Base-by-base conservation (phyloP, 2,888 invertebrate species). In the Noctua fimbriata region DNA sequence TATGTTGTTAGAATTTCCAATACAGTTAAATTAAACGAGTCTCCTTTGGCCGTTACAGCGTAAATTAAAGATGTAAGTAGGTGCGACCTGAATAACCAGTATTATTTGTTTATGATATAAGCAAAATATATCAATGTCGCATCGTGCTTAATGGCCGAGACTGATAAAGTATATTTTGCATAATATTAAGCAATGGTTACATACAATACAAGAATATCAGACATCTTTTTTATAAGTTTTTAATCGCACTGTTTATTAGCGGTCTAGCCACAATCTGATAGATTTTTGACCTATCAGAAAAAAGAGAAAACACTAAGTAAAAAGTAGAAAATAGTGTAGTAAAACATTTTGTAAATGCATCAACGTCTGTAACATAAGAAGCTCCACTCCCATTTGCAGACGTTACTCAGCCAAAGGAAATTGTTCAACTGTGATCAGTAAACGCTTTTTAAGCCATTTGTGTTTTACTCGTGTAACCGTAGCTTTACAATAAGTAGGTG, bases 81-180 rank as follows among this genome's bases (percentile, higher is more conserved):
- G 32, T 65, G 44, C 71, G 83, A 77, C 84, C 84, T 76, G 79
- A 85, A 79, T 55, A 74, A 18, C 49, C 60, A 69, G 66, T 73
- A 70, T 78, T 82, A 82, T 78, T 86, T 76, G 79, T 86, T 78
- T 79, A 74, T 74, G 72, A 79, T 77, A 69, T 76, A 79, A 83
- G 79, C 87, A 83, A 79, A 86, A 87, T 79, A 76, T 69, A 85
- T 79, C 87, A 86, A 86, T 83, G 76, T 76, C 82, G 72, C 73
- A 67, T 55, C 44, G 58, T 73, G 76, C 70, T 66, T 80, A 55
- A 76, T 73, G 55, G 28, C 49, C 44, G 60, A 63, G 16, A 32
- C 67, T 73, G n/a, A 72, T 71, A 63, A 66, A 52, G 65, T 69
- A 76, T 58, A 76, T 58, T 86, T 85, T 78, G 55, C 76, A 86